Conservation (phyloP, 2,797 vertebrate genomes). For the Sibirionetta formosa region DNA sequence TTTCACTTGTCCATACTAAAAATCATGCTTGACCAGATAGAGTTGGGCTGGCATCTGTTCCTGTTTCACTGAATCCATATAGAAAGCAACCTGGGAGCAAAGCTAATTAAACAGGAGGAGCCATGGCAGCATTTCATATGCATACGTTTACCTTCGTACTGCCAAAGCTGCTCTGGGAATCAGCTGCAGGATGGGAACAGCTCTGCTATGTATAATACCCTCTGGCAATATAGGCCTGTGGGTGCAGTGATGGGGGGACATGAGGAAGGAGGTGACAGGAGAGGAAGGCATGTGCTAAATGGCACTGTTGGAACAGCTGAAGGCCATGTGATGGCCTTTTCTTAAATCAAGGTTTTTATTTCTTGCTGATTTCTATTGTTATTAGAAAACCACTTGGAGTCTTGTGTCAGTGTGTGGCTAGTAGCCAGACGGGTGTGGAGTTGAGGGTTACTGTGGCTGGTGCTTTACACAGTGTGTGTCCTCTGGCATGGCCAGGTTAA, state of each 20-base stretch:
- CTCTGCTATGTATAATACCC: neutral
- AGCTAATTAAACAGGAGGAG: conserved; percentile 7
- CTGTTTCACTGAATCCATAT: neutral
- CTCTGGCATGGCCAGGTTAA: neutral
- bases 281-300: neutral
- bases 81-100: conserved; percentile 1
- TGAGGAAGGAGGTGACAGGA: neutral
- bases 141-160: neutral
- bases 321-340: neutral
- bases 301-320: neutral
- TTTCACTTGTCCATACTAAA: neutral
- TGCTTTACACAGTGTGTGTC: neutral
- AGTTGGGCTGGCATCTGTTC: neutral
- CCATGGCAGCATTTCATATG: neutral
- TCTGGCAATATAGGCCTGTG: neutral
- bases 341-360: neutral
- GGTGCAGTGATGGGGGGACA: neutral
- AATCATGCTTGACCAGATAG: neutral
- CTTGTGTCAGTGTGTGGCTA: neutral
- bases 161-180: neutral
- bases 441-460: neutral
- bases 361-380: neutral
- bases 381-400: neutral
- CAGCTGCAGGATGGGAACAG: neutral
- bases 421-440: neutral